Evolutionary conservation across 2,888 invertebrate species (phyloP).

Genomic region (Escarpia spicata): DNA sequence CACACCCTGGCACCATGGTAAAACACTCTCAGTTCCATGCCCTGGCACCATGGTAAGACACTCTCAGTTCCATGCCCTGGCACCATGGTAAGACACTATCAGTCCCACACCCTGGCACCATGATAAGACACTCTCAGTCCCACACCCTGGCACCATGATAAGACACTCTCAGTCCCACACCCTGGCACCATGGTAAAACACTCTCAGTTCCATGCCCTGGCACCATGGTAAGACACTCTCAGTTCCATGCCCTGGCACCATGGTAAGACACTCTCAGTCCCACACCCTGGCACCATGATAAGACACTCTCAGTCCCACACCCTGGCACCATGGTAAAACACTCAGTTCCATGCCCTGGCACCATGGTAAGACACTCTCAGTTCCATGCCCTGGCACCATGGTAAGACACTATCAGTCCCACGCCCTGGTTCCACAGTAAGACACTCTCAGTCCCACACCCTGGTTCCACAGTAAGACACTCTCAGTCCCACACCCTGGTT

Average conservation of each 20-base stretch:
- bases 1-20: constrained; percentile 75
- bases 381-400: constrained; percentile 67
- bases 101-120: constrained; percentile 74
- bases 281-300: constrained; percentile 74
- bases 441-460: constrained; percentile 76
- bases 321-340: constrained; percentile 66
- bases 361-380: not conserved
- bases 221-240: not conserved
- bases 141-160: constrained; percentile 66
- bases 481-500: constrained; percentile 79
- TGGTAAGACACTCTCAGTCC: not conserved
- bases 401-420: not conserved
- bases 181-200: constrained; percentile 66
- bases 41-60: constrained; percentile 70
- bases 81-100: constrained; percentile 61
- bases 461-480: constrained; percentile 71
- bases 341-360: no score
- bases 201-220: constrained; percentile 76
- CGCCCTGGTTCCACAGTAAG: constrained; percentile 72
- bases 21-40: constrained; percentile 80
- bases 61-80: constrained; percentile 88
- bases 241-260: constrained; percentile 73
- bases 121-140: constrained; percentile 69
- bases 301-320: no score
- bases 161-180: constrained; percentile 67